phyloP scores from a whole-genome alignment of 2,797 vertebrate genomes.

The Sebastes vulpes region DNA sequence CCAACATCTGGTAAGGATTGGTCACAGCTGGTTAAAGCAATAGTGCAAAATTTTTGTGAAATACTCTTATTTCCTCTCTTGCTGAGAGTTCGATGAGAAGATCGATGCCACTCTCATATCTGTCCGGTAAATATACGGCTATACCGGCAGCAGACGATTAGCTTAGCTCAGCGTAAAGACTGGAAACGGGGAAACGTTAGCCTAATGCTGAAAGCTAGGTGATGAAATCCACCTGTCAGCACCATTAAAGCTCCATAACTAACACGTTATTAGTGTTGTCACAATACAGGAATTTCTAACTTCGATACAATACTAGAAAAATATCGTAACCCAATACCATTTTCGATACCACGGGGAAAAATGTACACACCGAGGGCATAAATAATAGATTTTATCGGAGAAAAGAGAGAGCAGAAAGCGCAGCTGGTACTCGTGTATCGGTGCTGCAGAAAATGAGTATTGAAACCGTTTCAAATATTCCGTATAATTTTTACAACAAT shows the following conservation, averaged over 20 bases:
- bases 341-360: no score
- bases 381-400: no score
- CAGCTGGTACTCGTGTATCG: no score
- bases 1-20: not conserved
- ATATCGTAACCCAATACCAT: no score
- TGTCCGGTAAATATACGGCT: not conserved
- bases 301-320: no score
- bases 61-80: not conserved
- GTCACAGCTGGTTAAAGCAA: not conserved
- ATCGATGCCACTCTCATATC: not conserved
- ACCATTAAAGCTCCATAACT: not conserved
- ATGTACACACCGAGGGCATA: rapidly evolving
- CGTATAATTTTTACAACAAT: no score
- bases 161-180: not conserved
- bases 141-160: not conserved
- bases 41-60: not conserved
- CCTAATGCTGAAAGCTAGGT: not conserved
- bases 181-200: not conserved
- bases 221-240: not conserved
- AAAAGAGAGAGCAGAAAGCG: no score
- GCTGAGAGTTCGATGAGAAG: not conserved
- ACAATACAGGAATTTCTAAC: no score
- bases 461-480: no score
- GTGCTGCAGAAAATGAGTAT: no score
- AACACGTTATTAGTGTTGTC: not conserved